Percentiles rank a stretch among this genome's conserved stretches.
Conservation (phyloP, 37 sponge, comb jelly and placozoan species). For the Spongilla lacustris region DNA sequence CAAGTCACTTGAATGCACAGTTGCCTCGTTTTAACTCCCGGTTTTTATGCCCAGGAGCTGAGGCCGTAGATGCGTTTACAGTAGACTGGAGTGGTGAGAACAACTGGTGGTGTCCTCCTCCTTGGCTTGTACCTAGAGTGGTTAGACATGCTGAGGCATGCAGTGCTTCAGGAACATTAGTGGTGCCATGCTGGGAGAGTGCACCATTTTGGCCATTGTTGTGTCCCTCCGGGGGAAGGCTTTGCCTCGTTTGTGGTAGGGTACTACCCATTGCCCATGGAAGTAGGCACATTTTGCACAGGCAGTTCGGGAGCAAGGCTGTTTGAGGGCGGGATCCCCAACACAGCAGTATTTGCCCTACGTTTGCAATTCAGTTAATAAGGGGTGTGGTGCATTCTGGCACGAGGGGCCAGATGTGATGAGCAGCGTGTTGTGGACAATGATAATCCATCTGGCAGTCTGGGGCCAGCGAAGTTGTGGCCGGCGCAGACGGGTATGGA, state of each 20-base stretch:
- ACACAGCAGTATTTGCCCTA: constrained; percentile 15
- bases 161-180: constrained; percentile 29
- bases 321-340: constrained; percentile 17
- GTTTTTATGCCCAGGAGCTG: constrained; percentile 34
- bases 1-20: constrained; percentile 17
- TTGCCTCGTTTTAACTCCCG: constrained; percentile 15
- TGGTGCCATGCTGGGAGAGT: constrained; percentile 50
- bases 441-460: background rate
- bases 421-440: constrained; percentile 1
- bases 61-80: constrained; percentile 54
- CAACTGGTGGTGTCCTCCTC: constrained; percentile 49
- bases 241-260: constrained; percentile 30
- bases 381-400: background rate
- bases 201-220: constrained; percentile 51
- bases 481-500: background rate
- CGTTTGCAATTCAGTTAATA: background rate
- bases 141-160: constrained; percentile 25
- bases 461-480: background rate
- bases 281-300: background rate
- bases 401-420: background rate
- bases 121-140: constrained; percentile 19
- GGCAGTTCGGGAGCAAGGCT: constrained; percentile 11
- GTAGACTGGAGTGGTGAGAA: constrained; percentile 39
- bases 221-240: background rate
- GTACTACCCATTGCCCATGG: constrained; percentile 1